Evolutionary conservation across 2,797 vertebrate species (phyloP).

Genomic region (Huso huso): DNA sequence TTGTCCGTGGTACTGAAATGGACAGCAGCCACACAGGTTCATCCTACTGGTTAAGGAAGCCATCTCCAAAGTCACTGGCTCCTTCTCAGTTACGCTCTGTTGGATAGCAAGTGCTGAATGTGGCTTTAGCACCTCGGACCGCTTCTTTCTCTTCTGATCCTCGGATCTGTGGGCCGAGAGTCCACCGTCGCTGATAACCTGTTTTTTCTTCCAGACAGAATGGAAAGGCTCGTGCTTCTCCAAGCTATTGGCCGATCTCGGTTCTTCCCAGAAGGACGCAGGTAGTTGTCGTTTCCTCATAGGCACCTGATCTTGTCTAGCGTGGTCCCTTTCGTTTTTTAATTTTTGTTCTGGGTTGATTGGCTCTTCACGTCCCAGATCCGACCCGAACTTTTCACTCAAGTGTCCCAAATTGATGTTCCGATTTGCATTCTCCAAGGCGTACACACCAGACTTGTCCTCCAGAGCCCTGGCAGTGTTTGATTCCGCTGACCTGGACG

Average conservation of each 20-base stretch:
- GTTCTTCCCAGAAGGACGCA: constrained; percentile 96
- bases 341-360: constrained; percentile 21
- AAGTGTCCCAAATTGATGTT: constrained; percentile 20
- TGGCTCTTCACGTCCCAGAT: constrained; percentile 29
- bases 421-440: constrained; percentile 29
- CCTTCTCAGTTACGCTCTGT: constrained; percentile 49
- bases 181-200: constrained; percentile 23
- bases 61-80: constrained; percentile 54
- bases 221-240: constrained; percentile 34
- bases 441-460: constrained; percentile 34
- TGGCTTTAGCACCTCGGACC: constrained; percentile 40
- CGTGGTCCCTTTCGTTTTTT: constrained; percentile 42
- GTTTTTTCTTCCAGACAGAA: constrained; percentile 41
- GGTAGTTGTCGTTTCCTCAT: constrained; percentile 96
- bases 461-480: constrained; percentile 46
- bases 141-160: constrained; percentile 39
- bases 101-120: constrained; percentile 29
- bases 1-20: constrained; percentile 79
- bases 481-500: constrained; percentile 53
- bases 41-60: constrained; percentile 46
- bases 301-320: constrained; percentile 72
- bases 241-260: constrained; percentile 56
- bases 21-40: constrained; percentile 76
- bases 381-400: constrained; percentile 38
- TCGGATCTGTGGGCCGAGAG: constrained; percentile 15